A percentile compares a stretch with the other conserved stretches of the same genome.
phyloP scores from a whole-genome alignment of 92 coral and sea anemone genomes.

The Pocillopora meandrina region DNA sequence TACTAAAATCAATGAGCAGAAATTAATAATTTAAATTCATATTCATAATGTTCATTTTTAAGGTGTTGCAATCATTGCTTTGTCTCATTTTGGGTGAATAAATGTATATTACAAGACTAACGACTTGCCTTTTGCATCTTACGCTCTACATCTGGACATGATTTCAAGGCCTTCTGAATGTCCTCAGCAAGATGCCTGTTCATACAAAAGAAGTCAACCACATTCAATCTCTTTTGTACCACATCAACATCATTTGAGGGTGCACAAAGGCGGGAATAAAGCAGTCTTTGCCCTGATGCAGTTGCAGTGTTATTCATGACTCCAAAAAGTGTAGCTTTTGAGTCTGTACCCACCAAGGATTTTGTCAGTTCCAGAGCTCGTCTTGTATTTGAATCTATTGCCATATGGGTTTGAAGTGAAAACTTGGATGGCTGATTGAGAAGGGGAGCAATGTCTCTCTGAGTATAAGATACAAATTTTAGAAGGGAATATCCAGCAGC shows the following conservation, averaged over 20 bases:
- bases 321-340: slow-evolving; percentile 84
- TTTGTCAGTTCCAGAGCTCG: slow-evolving; percentile 74
- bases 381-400: slow-evolving; percentile 81
- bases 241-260: slow-evolving; percentile 69
- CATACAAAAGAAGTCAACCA: slow-evolving; percentile 69
- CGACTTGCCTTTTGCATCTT: slow-evolving; percentile 73
- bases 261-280: slow-evolving; percentile 72
- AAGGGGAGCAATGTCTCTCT: slow-evolving; percentile 72
- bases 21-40: no score
- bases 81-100: no score
- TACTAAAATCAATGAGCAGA: no score
- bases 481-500: slow-evolving; percentile 72
- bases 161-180: slow-evolving; percentile 64
- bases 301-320: slow-evolving; percentile 79
- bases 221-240: slow-evolving; percentile 57
- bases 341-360: slow-evolving; percentile 71
- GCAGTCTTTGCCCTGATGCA: slow-evolving; percentile 76
- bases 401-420: slow-evolving; percentile 83
- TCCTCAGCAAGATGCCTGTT: slow-evolving; percentile 72
- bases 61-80: no score
- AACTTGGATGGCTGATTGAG: slow-evolving; percentile 69
- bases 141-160: slow-evolving; percentile 83
- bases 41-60: no score
- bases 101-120: no score
- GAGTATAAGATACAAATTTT: slow-evolving; percentile 78